Percentiles rank a stretch among this genome's conserved stretches.
These are phyloP conservation scores for Nowickia ferox DNA, from an alignment of 2,888 invertebrate genomes.

Conservation along the genomic window DNA sequence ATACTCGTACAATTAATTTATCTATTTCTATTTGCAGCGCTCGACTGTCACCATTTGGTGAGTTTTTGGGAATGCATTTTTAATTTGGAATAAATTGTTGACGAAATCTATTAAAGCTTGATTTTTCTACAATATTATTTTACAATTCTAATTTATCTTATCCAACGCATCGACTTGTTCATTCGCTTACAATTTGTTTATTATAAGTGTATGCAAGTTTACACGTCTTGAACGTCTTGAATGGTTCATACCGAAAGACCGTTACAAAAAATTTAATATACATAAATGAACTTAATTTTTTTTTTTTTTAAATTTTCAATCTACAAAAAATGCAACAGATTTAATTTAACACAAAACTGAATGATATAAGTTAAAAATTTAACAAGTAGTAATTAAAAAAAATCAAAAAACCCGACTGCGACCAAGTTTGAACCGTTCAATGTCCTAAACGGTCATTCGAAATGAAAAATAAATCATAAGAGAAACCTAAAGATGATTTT, in stretches of 20 bases:
- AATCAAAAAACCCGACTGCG: no score
- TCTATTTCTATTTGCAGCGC: constrained; percentile 25
- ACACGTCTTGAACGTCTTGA: neutral
- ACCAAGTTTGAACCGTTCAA: no score
- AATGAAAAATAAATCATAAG: no score
- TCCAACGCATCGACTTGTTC: constrained; percentile 35
- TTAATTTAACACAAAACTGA: no score
- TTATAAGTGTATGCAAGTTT: neutral
- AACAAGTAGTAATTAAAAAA: no score
- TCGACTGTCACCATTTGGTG: constrained; percentile 37
- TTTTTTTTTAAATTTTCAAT: no score
- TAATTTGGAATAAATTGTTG: constrained; percentile 1
- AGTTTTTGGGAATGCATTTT: constrained; percentile 41
- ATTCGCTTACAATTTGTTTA: constrained; percentile 29
- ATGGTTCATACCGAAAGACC: neutral
- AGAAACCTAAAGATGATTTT: no score
- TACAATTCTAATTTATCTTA: constrained; percentile 55
- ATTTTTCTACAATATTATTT: constrained; percentile 12
- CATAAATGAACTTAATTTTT: no score
- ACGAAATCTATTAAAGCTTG: neutral
- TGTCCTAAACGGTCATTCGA: no score
- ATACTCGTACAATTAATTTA: constrained; percentile 4
- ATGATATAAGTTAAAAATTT: no score
- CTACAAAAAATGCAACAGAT: no score
- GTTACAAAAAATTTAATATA: constrained; percentile 12